Evolutionary conservation across 1,140 invertebrate genomes (phyloP), one percentile per base, ranked within the genome.

Genomic region (Drosophila nigrodunni): DNA sequence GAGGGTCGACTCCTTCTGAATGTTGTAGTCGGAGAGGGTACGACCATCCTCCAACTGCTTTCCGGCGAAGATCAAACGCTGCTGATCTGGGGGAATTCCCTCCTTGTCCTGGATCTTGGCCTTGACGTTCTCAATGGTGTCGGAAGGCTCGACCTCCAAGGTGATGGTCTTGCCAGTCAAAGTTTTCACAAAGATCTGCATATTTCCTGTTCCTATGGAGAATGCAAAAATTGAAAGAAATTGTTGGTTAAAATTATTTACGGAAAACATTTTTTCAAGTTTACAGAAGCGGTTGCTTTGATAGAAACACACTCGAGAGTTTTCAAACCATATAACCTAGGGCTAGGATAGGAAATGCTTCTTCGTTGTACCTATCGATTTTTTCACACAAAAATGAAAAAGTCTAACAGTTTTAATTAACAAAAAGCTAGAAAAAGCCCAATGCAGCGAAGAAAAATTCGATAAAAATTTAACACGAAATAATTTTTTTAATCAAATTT

Each of bases 201-300:
- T 98, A 94, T 96, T 95, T 95, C 96, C 94, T 98, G 97, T 92
- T 97, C 97, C 90, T 97, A 96, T 81, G 97, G 34, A 55, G 41
- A 43, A n/a, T 13, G n/a, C 25, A 35, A 35, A 21, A n/a, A 2
- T 30, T 15, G 9, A 39, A 46, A 58, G 15, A 57, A 39, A 35
- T 62, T 43, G 3, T 0, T 13, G n/a, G 2, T 43, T 13, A 13
- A 43, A 43, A 13, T 61, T 6, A 3, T 13, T 9, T 13, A 25
- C 8, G 5, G 58, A 13, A 59, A 9, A 60, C 58, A 68, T 73
- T 97, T 90, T 96, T 96, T 91, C 96, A 95, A 73, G 95, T 95
- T 43, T 15, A 5, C 3, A 15, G 35, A 5, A 30, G 25, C 3
- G 25, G 25, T 6, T 30, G 25, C 25, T 30, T 30, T 4, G 25